These are phyloP conservation scores for Pyrocoelia pectoralis DNA, from an alignment of 2,888 invertebrate species.

Conservation along the genomic window DNA sequence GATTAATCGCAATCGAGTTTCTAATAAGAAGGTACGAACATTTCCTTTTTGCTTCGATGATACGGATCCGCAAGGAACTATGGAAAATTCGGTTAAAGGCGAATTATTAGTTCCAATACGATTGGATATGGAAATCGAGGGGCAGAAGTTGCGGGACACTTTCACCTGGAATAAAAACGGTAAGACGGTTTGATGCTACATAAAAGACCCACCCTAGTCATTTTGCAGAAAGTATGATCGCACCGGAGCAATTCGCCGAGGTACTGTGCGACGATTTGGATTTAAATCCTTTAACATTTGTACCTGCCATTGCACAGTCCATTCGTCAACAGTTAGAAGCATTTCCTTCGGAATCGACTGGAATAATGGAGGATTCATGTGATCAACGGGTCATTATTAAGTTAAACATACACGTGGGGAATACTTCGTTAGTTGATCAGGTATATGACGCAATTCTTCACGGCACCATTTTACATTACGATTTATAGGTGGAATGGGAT, in stretches of 20 bases:
- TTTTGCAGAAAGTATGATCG: conserved; percentile 95
- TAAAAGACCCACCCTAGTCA: too few species aligned
- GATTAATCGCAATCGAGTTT: conserved; percentile 93
- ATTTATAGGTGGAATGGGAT: conserved; percentile 94
- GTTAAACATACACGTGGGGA: conserved; percentile 98
- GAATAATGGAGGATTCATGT: conserved; percentile 85
- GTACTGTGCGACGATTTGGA: conserved; percentile 98
- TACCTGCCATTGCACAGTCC: conserved; percentile 95
- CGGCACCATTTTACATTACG: too few species aligned
- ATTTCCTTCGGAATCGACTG: conserved; percentile 83
- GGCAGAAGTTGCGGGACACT: conserved; percentile 96
- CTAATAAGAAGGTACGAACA: conserved; percentile 85
- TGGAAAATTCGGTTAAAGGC: conserved; percentile 90
- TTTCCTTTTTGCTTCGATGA: conserved; percentile 90
- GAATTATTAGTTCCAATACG: conserved; percentile 96
- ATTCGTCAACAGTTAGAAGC: conserved; percentile 96
- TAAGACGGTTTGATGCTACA: conserved; percentile 50
- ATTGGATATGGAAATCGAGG: conserved; percentile 99
- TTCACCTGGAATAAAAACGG: conserved; percentile 99
- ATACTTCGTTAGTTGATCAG: conserved; percentile 98
- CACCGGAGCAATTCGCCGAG: conserved; percentile 98
- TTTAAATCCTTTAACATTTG: conserved; percentile 93
- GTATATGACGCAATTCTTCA: too few species aligned
- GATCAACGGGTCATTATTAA: conserved; percentile 97
- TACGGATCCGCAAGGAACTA: conserved; percentile 88